phyloP scores from a whole-genome alignment of 2,113 vertebrate species.

The Lophotis ruficrista region DNA sequence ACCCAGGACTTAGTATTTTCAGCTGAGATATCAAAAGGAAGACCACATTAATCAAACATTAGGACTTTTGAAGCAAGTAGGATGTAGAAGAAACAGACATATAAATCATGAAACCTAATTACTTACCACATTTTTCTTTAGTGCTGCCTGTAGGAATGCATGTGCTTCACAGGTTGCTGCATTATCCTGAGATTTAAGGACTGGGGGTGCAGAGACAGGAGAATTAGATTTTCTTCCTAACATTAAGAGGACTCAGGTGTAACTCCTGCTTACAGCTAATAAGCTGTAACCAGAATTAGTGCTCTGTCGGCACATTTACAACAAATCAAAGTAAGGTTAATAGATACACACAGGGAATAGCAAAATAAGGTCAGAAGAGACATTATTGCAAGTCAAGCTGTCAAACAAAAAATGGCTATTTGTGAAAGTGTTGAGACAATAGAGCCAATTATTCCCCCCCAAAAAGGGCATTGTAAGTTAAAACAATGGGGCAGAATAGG shows the following conservation, averaged over 20 bases:
- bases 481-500: not conserved
- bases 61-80: conserved; percentile 42
- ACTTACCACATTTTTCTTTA: not conserved
- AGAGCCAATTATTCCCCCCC: not conserved
- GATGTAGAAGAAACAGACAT: conserved; percentile 38
- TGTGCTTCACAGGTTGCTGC: not conserved
- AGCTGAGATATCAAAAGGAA: conserved; percentile 59
- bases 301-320: not conserved
- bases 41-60: conserved; percentile 64
- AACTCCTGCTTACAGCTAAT: not conserved
- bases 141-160: not conserved
- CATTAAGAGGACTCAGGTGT: not conserved
- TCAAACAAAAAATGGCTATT: not conserved
- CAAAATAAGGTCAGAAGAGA: not conserved
- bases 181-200: not conserved
- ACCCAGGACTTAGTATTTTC: conserved; percentile 55
- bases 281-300: not conserved
- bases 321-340: not conserved
- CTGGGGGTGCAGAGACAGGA: not conserved
- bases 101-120: conserved; percentile 57
- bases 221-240: not conserved
- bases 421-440: not conserved
- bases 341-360: not conserved
- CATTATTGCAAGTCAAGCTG: not conserved
- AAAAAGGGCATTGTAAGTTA: not conserved